Conservation (phyloP, 2,888 invertebrate species). For the Caenorhabditis angaria region DNA sequence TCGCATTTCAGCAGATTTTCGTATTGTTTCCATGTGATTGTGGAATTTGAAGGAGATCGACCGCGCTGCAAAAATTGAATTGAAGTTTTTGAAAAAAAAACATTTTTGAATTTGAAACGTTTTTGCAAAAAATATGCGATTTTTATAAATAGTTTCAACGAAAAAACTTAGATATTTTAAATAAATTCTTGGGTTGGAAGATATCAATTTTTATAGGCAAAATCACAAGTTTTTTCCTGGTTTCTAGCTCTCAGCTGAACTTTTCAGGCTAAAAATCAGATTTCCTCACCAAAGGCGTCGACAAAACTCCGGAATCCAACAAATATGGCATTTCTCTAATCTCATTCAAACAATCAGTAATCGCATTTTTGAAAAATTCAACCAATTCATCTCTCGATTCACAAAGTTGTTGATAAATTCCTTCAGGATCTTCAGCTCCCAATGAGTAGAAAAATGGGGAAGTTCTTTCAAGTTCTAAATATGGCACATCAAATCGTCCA, state of each 20-base stretch:
- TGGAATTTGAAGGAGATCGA: not conserved
- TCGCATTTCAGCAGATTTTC: conserved; percentile 16
- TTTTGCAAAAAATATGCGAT: no score
- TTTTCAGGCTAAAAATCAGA: no score
- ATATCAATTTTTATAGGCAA: no score
- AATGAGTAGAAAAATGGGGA: not conserved
- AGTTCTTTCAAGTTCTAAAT: not conserved
- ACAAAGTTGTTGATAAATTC: not conserved
- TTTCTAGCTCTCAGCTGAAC: no score
- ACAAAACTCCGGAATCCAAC: conserved; percentile 1
- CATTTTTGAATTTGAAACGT: no score
- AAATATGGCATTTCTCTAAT: conserved; percentile 38
- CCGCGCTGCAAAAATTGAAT: conserved; percentile 12
- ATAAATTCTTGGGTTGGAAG: no score
- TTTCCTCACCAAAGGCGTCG: conserved; percentile 12
- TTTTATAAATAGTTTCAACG: no score
- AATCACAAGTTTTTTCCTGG: no score
- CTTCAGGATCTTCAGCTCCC: not conserved
- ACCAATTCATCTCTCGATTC: not conserved
- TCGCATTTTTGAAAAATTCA: not conserved
- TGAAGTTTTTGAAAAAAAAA: no score
- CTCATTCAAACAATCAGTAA: conserved; percentile 16
- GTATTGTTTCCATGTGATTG: conserved; percentile 31
- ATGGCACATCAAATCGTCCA: not conserved
- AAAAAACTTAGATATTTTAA: no score